Evolutionary conservation across 2,888 invertebrate species (phyloP).

Genomic region (Microctonus aethiopoides): DNA sequence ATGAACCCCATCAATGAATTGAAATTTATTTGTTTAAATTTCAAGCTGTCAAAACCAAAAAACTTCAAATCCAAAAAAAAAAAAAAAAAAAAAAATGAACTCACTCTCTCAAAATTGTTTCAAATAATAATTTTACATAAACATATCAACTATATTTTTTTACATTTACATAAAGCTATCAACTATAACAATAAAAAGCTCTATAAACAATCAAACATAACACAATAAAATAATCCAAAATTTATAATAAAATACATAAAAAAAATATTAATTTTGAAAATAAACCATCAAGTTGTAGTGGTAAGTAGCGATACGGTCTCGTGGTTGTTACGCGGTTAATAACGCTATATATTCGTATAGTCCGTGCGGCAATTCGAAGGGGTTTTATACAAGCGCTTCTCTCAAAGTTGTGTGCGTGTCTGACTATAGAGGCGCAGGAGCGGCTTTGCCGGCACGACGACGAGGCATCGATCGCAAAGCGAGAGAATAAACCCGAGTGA

Average conservation of each 20-base stretch:
- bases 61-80: no score
- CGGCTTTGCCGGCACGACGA: conserved; percentile 25
- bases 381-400: conserved; percentile 3
- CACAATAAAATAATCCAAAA: neutral
- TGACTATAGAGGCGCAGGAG: conserved; percentile 47
- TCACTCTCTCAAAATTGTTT: no score
- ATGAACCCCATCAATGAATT: neutral
- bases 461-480: conserved; percentile 42
- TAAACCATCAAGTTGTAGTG: conserved; percentile 34
- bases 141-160: no score
- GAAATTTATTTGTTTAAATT: neutral
- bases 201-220: neutral
- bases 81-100: no score
- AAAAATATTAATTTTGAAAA: conserved; percentile 15
- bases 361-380: conserved; percentile 18
- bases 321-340: conserved; percentile 39
- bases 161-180: no score
- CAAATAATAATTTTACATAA: no score
- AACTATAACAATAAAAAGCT: no score
- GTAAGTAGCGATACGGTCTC: conserved; percentile 33
- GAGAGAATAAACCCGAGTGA: conserved; percentile 25
- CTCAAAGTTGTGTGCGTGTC: conserved; percentile 26
- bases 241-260: conserved; percentile 6
- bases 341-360: conserved; percentile 21
- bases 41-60: neutral